These are phyloP conservation scores for Myotis lucifugus DNA, from an alignment of 2,113 vertebrate genomes.

Conservation along the genomic window DNA sequence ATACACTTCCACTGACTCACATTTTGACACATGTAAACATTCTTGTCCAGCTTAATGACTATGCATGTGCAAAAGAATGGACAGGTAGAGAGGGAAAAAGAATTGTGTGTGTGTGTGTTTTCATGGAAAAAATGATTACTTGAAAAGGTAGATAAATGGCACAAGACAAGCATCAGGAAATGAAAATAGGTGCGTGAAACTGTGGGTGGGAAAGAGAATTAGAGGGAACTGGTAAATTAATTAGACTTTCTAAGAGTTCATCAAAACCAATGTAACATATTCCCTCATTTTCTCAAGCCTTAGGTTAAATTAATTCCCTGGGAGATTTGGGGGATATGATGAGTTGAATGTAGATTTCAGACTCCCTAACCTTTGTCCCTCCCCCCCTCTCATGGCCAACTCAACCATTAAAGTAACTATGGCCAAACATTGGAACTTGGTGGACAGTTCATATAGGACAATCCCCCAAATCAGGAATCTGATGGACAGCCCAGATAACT, in stretches of 20 bases:
- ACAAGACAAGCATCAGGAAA: background rate
- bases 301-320: background rate
- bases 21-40: background rate
- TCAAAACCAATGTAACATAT: background rate
- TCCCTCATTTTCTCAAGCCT: slow-evolving; percentile 9
- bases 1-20: background rate
- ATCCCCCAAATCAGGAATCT: background rate
- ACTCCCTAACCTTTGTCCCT: background rate
- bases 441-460: background rate
- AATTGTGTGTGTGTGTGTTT: background rate
- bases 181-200: background rate
- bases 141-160: background rate
- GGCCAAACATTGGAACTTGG: background rate
- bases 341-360: background rate
- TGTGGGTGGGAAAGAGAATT: background rate
- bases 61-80: background rate
- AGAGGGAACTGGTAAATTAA: background rate
- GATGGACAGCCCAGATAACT: background rate
- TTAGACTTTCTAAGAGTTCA: background rate
- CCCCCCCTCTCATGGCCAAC: background rate
- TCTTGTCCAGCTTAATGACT: background rate
- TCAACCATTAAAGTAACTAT: background rate
- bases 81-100: background rate
- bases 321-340: background rate
- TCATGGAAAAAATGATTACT: background rate